phyloP scores from a whole-genome alignment of 2,888 invertebrate genomes.

The Asteroscopus sphinx region DNA sequence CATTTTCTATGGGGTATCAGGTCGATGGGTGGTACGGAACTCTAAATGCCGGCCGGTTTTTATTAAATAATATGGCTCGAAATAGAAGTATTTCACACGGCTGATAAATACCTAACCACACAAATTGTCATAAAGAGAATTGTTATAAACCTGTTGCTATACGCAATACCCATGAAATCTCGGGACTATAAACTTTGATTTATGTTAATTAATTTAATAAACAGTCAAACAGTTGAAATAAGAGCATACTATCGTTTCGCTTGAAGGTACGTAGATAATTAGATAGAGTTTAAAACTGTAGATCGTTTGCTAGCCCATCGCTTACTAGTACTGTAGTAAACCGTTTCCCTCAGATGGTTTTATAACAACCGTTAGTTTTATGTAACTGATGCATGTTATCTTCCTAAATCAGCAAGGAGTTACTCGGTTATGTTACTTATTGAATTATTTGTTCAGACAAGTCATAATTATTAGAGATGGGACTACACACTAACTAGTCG shows the following conservation, averaged over 20 bases:
- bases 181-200: constrained; percentile 56
- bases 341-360: constrained; percentile 48
- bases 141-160: constrained; percentile 18
- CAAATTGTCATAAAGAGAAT: constrained; percentile 16
- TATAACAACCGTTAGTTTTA: constrained; percentile 33
- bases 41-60: too few species aligned
- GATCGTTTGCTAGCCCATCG: constrained; percentile 46
- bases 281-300: constrained; percentile 49
- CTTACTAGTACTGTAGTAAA: constrained; percentile 41
- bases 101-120: constrained; percentile 24
- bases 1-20: too few species aligned
- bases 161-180: constrained; percentile 32
- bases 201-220: constrained; percentile 61
- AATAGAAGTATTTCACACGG: neutral
- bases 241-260: constrained; percentile 52
- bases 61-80: neutral
- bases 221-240: constrained; percentile 58
- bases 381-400: constrained; percentile 18
- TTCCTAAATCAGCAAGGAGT: constrained; percentile 18
- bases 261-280: constrained; percentile 60
- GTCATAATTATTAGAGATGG: too few species aligned
- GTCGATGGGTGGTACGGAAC: too few species aligned
- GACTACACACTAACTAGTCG: too few species aligned
- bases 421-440: constrained; percentile 1
- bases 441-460: neutral